Evolutionary conservation across 2,797 vertebrate species (phyloP), one percentile per base, ranked within the genome.

Genomic region (Micropoecilia bifurca): DNA sequence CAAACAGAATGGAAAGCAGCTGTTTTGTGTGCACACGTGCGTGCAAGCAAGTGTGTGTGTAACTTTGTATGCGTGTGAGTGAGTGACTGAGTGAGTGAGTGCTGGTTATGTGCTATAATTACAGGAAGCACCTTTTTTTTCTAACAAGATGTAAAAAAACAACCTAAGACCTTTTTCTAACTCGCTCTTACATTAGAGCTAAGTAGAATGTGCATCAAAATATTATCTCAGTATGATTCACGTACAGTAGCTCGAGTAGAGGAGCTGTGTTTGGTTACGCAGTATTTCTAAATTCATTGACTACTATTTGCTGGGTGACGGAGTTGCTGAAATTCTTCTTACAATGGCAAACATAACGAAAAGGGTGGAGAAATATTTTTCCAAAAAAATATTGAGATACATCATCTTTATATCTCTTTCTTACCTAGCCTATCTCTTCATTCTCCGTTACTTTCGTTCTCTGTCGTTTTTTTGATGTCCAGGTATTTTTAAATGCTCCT

Each of bases 141-240:
- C 88, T 92, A 90, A 92, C 82, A 80, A 86, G 84, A 90, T 77
- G 85, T 89, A 83, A 91, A 92, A 92, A 59, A 90, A 93, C 89
- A 90, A 92, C 90, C 91, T 93, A 91, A 92, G 92, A 92, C 87
- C 81, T 88, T 87, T 90, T 91, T 90, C 79, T 87, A 92, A 93
- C 91, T 82, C 3, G 50, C 80, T 88, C 91, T 80, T 80, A 77
- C 39, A 6, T 18, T 63, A 41, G 87, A 84, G 85, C 81, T 71
- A 75, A 74, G 84, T 77, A 77, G 92, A 93, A 92, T 93, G 92
- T 92, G 87, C 86, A 86, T 92, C 79, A 41, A 89, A 75, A 53
- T 84, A 83, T 90, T 84, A 76, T 75, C 79, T 73, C 50, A 71
- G 82, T 88, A 80, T 71, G 79, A 91, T 76, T 74, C 82, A 88